Conservation (phyloP, 2,797 vertebrate genomes). For the Alca torda region DNA sequence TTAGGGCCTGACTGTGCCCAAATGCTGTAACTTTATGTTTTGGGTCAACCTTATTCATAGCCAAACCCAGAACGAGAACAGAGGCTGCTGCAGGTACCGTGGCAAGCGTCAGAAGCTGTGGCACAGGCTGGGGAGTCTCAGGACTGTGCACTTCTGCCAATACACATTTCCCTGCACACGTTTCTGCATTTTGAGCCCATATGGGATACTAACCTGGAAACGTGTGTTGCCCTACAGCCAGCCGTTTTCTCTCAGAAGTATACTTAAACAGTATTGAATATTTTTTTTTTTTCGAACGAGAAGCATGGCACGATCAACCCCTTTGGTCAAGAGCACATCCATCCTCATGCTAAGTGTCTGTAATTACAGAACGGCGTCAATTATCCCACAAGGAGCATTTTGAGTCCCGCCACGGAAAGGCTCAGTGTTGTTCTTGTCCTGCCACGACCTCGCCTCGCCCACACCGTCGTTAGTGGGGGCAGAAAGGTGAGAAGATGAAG, state of each 20-base stretch:
- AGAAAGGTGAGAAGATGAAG: neutral
- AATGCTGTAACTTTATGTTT: neutral
- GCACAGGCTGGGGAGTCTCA: neutral
- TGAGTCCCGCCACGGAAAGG: neutral
- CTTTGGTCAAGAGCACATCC: neutral
- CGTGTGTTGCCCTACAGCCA: neutral
- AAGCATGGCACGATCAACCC: neutral
- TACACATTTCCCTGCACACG: neutral
- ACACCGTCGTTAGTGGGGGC: fast-evolving
- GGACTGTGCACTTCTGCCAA: neutral
- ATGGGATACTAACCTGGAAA: neutral
- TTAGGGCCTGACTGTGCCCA: neutral
- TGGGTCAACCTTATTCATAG: neutral
- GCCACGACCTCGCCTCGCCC: fast-evolving
- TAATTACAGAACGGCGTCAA: neutral
- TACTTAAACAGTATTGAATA: neutral
- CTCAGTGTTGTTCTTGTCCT: neutral
- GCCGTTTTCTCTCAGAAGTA: neutral
- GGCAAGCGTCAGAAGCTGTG: neutral
- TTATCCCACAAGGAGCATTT: neutral
- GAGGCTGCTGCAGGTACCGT: neutral
- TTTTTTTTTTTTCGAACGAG: neutral
- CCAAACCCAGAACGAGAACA: neutral
- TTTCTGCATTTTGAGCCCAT: neutral
- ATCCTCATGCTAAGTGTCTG: neutral